Evolutionary conservation across 2,113 vertebrate species (phyloP).

Genomic region (Ictidomys tridecemlineatus): DNA sequence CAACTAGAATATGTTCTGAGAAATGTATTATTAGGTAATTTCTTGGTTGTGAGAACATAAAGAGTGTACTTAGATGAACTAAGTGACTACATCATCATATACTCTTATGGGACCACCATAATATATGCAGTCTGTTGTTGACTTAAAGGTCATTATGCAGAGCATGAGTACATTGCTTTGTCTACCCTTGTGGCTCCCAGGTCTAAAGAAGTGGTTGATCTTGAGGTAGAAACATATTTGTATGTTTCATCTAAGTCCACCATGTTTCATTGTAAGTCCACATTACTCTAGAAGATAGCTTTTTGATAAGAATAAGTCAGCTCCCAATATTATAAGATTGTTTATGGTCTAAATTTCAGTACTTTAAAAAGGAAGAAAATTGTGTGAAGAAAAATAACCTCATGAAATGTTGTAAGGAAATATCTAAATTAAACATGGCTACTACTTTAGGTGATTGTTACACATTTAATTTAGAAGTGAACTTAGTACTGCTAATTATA

Average conservation of each 20-base stretch:
- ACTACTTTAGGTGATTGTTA: neutral
- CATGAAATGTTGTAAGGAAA: neutral
- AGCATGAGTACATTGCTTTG: neutral
- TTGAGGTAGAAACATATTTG: conserved; percentile 9
- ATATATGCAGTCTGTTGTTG: neutral
- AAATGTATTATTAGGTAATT: too few species aligned
- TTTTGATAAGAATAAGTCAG: conserved; percentile 4
- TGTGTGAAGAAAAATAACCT: neutral
- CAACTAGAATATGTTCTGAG: too few species aligned
- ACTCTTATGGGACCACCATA: neutral
- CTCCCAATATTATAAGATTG: neutral
- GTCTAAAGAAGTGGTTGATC: neutral
- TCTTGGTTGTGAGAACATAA: too few species aligned
- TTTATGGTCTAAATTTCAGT: neutral
- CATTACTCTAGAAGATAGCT: neutral
- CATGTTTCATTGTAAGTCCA: conserved; percentile 20
- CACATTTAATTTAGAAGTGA: conserved; percentile 12
- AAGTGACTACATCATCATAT: neutral
- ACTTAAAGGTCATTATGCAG: too few species aligned
- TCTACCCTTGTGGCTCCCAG: neutral
- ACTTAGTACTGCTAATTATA: neutral
- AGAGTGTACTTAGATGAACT: neutral
- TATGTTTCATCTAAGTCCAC: neutral
- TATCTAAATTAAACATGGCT: neutral
- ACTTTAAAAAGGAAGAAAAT: conserved; percentile 48